A percentile compares a stretch with the other conserved stretches of the same genome.
These are phyloP conservation scores for Syndactyla subalaris DNA, from an alignment of 2,797 vertebrate species.

Conservation along the genomic window DNA sequence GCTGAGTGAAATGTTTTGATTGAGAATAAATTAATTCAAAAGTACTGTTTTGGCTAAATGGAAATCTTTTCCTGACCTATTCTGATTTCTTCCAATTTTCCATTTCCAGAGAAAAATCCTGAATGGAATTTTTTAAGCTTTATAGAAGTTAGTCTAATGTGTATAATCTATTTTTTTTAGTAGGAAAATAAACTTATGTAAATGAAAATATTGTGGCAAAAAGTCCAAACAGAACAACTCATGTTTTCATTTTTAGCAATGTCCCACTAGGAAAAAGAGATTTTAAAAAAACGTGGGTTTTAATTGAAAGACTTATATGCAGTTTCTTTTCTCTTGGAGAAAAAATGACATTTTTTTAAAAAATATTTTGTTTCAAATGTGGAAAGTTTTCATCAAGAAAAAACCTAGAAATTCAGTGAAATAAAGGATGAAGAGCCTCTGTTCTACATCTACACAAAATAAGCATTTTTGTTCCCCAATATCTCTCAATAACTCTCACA, in stretches of 20 bases:
- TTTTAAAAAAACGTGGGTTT: fast-evolving
- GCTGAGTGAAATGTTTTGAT: conserved; percentile 38
- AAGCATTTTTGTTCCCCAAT: not conserved
- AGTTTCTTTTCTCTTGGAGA: not conserved
- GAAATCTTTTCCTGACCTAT: conserved; percentile 39
- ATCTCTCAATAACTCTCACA: not conserved
- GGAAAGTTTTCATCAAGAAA: not conserved
- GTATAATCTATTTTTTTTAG: not conserved
- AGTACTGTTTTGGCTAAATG: conserved; percentile 28
- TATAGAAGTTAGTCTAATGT: not conserved
- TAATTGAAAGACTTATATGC: not conserved
- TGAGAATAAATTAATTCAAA: conserved; percentile 50
- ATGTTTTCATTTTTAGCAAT: not conserved
- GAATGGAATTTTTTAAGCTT: not conserved
- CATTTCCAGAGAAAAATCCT: not conserved
- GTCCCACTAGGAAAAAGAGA: not conserved
- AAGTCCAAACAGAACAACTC: not conserved
- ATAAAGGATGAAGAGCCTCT: not conserved
- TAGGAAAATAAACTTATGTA: not conserved
- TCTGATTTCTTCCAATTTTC: conserved; percentile 35
- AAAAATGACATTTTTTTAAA: not conserved
- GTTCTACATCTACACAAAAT: not conserved
- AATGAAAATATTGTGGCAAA: not conserved
- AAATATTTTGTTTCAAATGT: not conserved
- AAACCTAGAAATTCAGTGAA: not conserved